Evolutionary conservation across 2,888 invertebrate species (phyloP).

Genomic region (Hypena proboscidalis): DNA sequence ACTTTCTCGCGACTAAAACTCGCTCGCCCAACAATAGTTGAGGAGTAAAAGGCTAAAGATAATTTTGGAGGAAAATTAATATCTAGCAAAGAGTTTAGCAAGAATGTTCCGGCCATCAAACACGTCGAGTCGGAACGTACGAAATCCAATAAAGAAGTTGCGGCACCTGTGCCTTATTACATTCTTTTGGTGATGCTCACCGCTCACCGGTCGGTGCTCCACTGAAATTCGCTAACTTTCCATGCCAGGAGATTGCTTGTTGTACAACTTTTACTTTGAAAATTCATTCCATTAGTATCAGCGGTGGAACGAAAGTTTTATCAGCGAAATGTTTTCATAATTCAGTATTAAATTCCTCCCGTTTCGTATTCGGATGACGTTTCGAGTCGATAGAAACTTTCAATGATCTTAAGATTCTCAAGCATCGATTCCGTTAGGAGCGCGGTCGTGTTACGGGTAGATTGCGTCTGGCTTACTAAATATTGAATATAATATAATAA

Average conservation of each 20-base stretch:
- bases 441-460: constrained; percentile 1
- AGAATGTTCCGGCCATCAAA: constrained; percentile 82
- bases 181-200: constrained; percentile 79
- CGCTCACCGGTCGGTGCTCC: constrained; percentile 65
- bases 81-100: constrained; percentile 76
- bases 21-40: constrained; percentile 26
- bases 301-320: constrained; percentile 65
- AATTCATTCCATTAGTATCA: constrained; percentile 79
- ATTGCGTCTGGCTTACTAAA: constrained; percentile 5
- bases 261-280: constrained; percentile 79
- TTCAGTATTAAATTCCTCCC: constrained; percentile 55
- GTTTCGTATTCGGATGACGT: constrained; percentile 40
- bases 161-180: constrained; percentile 84
- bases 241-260: constrained; percentile 76
- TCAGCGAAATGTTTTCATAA: constrained; percentile 66
- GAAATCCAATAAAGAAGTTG: constrained; percentile 84
- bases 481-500: constrained; percentile 47
- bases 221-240: constrained; percentile 77
- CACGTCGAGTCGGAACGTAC: constrained; percentile 80
- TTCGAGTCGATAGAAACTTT: constrained; percentile 30
- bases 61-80: constrained; percentile 70
- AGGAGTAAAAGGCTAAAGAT: constrained; percentile 50
- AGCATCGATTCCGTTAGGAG: constrained; percentile 1
- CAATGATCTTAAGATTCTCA: constrained; percentile 11
- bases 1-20: constrained; percentile 23